phyloP scores from a whole-genome alignment of 2,888 invertebrate genomes.

The Dromius quadrimaculatus region DNA sequence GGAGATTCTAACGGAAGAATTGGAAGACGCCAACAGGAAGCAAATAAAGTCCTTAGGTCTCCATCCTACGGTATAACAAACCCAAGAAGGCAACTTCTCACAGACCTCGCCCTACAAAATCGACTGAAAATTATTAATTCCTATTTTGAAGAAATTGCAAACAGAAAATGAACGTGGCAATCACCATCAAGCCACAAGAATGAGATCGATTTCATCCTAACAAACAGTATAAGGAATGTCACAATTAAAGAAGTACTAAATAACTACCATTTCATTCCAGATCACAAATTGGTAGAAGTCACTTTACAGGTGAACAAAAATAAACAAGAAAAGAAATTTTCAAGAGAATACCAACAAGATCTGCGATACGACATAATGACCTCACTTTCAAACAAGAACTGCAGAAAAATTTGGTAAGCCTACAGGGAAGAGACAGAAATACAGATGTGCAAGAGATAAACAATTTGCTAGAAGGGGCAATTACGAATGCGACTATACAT shows the following conservation, averaged over 20 bases:
- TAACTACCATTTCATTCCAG: not conserved
- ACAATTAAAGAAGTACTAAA: not conserved
- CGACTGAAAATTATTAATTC: not conserved
- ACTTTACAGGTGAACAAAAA: not conserved
- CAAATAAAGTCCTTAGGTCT: not conserved
- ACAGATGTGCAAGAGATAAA: too few relatives aligned
- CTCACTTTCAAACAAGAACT: too few relatives aligned
- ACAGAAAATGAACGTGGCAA: conserved; percentile 7
- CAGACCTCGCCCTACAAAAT: not conserved
- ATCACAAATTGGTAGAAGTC: not conserved
- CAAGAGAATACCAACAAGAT: too few relatives aligned
- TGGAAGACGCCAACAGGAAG: not conserved
- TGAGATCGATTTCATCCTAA: not conserved
- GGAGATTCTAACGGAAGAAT: conserved; percentile 4
- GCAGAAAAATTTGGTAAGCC: too few relatives aligned
- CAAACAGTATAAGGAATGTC: not conserved
- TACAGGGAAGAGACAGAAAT: too few relatives aligned
- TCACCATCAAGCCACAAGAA: conserved; percentile 1
- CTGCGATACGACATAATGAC: too few relatives aligned
- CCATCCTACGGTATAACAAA: not conserved
- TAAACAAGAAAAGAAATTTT: not conserved
- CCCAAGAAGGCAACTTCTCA: not conserved
- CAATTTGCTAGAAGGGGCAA: too few relatives aligned
- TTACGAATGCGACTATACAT: too few relatives aligned
- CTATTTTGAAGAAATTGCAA: not conserved